A percentile compares a stretch with the other conserved stretches of the same genome.
Evolutionary conservation across 1,140 invertebrate genomes (phyloP).

Genomic region (Aporrectodea caliginosa): DNA sequence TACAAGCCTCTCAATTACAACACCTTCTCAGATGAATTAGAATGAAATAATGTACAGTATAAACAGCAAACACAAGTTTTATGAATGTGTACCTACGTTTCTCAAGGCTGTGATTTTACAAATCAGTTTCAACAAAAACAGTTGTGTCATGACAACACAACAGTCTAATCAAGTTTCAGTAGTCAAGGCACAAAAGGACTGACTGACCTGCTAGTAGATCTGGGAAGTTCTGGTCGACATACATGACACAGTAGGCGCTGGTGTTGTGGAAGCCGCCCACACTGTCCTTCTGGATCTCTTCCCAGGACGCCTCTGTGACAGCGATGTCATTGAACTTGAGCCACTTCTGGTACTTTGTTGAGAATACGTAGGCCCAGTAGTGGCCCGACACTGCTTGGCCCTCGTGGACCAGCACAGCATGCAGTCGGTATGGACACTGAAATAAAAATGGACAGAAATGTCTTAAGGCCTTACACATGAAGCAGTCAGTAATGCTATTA

Average conservation of each 20-base stretch:
- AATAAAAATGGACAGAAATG: constrained; percentile 12
- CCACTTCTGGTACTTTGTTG: constrained; percentile 46
- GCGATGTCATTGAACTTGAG: constrained; percentile 60
- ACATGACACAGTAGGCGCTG: constrained; percentile 59
- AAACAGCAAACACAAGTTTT: too few species aligned
- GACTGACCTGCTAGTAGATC: constrained; percentile 39
- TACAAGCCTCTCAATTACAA: too few species aligned
- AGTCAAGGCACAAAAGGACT: too few species aligned
- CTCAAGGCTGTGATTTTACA: too few species aligned
- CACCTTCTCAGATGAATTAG: too few species aligned
- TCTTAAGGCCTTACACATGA: too few species aligned
- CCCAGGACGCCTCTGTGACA: constrained; percentile 57
- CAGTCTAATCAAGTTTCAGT: too few species aligned
- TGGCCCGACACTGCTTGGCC: constrained; percentile 60
- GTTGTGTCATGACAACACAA: too few species aligned
- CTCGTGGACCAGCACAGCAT: constrained; percentile 60
- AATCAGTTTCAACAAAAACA: too few species aligned
- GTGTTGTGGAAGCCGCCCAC: constrained; percentile 59
- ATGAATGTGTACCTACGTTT: too few species aligned
- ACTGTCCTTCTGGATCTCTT: constrained; percentile 57
- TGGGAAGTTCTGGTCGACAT: constrained; percentile 51
- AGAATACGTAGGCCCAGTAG: constrained; percentile 60
- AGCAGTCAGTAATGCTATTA: too few species aligned
- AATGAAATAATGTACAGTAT: too few species aligned
- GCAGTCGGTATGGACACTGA: constrained; percentile 56